These are phyloP conservation scores for Neodon shergylaensis DNA, from an alignment of 2,113 vertebrate species.

Conservation along the genomic window DNA sequence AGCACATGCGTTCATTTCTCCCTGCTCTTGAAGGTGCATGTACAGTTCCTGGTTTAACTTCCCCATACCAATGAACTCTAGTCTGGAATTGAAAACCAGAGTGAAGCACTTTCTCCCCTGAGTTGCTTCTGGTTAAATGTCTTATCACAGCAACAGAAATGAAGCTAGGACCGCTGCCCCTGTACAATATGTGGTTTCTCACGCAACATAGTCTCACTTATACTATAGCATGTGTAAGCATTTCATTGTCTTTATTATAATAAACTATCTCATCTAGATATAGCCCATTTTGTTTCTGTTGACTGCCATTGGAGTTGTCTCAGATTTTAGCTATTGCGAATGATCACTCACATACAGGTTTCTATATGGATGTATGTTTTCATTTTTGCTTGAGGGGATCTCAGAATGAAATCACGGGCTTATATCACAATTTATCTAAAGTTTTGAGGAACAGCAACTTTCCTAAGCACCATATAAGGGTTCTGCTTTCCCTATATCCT, in stretches of 20 bases:
- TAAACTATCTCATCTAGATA: neutral
- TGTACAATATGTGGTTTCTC: neutral
- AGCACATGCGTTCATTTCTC: neutral
- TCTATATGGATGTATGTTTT: neutral
- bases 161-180: neutral
- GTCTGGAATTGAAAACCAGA: neutral
- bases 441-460: conserved; percentile 11
- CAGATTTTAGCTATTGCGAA: neutral
- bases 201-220: neutral
- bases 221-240: neutral
- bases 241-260: neutral
- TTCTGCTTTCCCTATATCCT: neutral
- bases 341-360: neutral
- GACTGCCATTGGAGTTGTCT: neutral
- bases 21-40: too few relatives aligned
- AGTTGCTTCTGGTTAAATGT: neutral
- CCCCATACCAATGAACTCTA: neutral
- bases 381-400: neutral
- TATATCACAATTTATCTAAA: neutral
- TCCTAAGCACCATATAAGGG: neutral
- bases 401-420: neutral
- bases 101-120: neutral
- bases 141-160: neutral
- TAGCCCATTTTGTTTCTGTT: neutral
- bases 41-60: neutral